phyloP scores from a whole-genome alignment of 1,140 invertebrate genomes.

The Oryctes rhinoceros region DNA sequence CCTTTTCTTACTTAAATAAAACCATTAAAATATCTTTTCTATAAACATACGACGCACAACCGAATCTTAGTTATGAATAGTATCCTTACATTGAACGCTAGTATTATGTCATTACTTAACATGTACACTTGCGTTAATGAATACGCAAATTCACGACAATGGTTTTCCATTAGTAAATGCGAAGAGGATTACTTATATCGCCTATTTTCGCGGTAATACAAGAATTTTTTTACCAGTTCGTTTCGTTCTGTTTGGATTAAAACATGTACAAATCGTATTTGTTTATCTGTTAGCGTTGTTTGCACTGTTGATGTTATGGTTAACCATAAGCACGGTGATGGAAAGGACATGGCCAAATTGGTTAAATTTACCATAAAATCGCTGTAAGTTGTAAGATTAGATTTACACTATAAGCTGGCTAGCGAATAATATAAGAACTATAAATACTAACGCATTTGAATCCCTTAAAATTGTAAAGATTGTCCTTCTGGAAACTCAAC shows the following conservation, averaged over 20 bases:
- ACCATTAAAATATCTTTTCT: no score
- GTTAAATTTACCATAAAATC: no score
- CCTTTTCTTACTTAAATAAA: no score
- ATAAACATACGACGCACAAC: no score
- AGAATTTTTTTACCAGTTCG: background rate
- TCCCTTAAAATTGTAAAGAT: no score
- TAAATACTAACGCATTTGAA: no score
- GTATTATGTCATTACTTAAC: background rate
- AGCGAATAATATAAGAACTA: no score
- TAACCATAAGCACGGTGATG: background rate
- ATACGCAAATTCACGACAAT: background rate
- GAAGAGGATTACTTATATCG: background rate
- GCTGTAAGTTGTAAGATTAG: no score
- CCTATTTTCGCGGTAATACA: background rate
- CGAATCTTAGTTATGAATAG: background rate
- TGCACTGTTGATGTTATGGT: background rate
- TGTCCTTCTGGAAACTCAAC: no score
- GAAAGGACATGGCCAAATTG: background rate
- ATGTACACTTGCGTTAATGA: background rate
- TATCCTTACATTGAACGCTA: no score
- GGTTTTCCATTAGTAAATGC: background rate
- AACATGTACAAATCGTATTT: background rate
- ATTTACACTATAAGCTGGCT: no score
- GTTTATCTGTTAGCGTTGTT: background rate
- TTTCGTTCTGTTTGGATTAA: background rate